Conservation (phyloP, 2,113 vertebrate genomes). For the Neogale vison region DNA sequence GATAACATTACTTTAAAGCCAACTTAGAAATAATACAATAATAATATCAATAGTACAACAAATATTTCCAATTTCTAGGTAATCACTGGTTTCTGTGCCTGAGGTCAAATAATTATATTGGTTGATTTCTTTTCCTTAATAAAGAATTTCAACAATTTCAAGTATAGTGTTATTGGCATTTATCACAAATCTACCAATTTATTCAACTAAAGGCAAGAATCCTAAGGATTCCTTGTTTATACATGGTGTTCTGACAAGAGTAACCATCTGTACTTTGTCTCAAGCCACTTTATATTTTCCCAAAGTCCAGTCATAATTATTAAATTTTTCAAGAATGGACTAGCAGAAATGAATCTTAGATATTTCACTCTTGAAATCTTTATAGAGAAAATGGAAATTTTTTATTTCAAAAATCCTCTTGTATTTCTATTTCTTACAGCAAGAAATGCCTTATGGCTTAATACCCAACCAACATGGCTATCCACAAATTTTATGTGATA, state of each 20-base stretch:
- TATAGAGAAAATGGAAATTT: background rate
- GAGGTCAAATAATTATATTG: background rate
- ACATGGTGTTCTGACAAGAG: background rate
- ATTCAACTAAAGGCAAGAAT: background rate
- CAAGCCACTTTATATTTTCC: conserved; percentile 1
- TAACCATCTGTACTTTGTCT: background rate
- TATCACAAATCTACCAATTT: background rate
- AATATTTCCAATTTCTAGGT: background rate
- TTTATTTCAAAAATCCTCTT: conserved; percentile 39
- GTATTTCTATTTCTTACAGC: background rate
- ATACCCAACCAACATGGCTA: background rate
- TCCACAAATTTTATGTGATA: background rate
- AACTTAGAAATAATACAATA: background rate
- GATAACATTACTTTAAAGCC: background rate
- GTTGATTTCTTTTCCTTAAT: background rate
- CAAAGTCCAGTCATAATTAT: background rate
- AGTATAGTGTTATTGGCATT: background rate
- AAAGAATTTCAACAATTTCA: background rate
- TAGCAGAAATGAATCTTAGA: background rate
- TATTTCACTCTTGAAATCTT: background rate
- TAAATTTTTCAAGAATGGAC: conserved; percentile 21
- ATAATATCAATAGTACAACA: background rate
- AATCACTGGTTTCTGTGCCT: background rate
- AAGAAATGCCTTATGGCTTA: conserved; percentile 13
- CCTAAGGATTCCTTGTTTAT: background rate